Percentiles rank a stretch among this genome's conserved stretches.
Conservation (phyloP, 2,888 invertebrate species). For the Priapulus caudatus region DNA sequence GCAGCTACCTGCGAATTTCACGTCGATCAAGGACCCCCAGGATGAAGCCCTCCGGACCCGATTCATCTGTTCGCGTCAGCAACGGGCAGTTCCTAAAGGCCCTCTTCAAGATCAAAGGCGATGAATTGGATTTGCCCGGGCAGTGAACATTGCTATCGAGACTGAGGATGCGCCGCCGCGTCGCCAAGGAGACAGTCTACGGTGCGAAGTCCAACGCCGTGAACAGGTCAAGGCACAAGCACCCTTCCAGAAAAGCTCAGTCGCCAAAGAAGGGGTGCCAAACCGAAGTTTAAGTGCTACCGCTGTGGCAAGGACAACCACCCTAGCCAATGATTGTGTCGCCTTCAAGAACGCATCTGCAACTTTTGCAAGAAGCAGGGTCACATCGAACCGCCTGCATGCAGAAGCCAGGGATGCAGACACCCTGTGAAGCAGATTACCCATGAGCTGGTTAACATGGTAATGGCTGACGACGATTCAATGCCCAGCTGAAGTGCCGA, state of each 20-base stretch:
- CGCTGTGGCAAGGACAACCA: background rate
- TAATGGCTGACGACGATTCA: background rate
- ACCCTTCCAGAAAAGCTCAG: conserved; percentile 2
- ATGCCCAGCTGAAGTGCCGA: conserved; percentile 13
- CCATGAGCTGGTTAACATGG: background rate
- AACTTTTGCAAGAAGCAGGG: background rate
- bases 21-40: conserved; percentile 17
- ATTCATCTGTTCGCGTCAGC: conserved; percentile 17
- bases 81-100: conserved; percentile 19
- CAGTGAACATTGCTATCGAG: conserved; percentile 17
- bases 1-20: conserved; percentile 18
- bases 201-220: conserved; percentile 14
- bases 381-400: background rate
- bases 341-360: background rate
- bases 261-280: no score
- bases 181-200: conserved; percentile 20
- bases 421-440: background rate
- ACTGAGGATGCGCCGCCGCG: conserved; percentile 20
- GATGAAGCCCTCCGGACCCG: conserved; percentile 19
- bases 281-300: background rate
- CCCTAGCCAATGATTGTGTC: conserved; percentile 3
- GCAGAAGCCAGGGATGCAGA: background rate
- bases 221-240: conserved; percentile 15
- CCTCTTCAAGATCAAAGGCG: conserved; percentile 18
- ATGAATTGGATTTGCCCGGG: conserved; percentile 15